phyloP scores from a whole-genome alignment of 2,888 invertebrate genomes.

The Ashinkailepas kermadecensis region DNA sequence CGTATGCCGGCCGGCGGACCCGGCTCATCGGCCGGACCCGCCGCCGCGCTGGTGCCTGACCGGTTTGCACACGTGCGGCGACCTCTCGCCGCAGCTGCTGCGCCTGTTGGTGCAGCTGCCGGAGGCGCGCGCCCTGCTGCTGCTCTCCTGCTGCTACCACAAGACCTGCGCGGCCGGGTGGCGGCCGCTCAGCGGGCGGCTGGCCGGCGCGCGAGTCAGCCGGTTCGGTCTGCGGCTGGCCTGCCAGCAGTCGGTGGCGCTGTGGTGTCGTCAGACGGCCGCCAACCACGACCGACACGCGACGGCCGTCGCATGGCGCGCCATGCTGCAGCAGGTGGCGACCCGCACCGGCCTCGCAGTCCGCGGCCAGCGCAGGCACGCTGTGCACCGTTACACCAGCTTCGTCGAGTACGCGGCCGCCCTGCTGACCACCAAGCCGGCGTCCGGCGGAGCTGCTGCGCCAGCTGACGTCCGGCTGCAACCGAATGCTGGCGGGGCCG shows the following conservation, averaged over 20 bases:
- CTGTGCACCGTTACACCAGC: not conserved
- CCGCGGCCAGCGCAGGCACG: not conserved
- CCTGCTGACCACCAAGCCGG: not conserved
- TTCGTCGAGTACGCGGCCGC: not conserved
- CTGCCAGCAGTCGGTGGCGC: constrained; percentile 30
- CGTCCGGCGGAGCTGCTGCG: not conserved
- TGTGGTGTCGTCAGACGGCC: constrained; percentile 26
- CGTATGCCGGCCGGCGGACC: not conserved
- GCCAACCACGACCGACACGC: constrained; percentile 28
- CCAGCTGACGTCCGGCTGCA: not conserved
- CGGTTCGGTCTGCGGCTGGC: constrained; percentile 29
- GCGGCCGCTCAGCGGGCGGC: not conserved
- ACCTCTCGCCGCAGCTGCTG: constrained; percentile 31
- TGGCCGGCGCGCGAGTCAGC: constrained; percentile 9
- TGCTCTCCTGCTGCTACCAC: constrained; percentile 33
- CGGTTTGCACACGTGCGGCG: constrained; percentile 32
- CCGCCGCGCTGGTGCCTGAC: constrained; percentile 12
- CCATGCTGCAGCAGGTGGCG: constrained; percentile 27
- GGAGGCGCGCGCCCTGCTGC: constrained; percentile 27
- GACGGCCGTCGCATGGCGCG: constrained; percentile 29
- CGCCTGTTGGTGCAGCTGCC: constrained; percentile 26
- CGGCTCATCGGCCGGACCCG: not conserved
- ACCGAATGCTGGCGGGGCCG: not conserved
- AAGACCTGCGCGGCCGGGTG: not conserved
- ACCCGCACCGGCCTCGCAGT: not conserved